Base-by-base conservation (phyloP, 2,888 invertebrate species). In the Galeopsomyia nigrocyanea region DNA sequence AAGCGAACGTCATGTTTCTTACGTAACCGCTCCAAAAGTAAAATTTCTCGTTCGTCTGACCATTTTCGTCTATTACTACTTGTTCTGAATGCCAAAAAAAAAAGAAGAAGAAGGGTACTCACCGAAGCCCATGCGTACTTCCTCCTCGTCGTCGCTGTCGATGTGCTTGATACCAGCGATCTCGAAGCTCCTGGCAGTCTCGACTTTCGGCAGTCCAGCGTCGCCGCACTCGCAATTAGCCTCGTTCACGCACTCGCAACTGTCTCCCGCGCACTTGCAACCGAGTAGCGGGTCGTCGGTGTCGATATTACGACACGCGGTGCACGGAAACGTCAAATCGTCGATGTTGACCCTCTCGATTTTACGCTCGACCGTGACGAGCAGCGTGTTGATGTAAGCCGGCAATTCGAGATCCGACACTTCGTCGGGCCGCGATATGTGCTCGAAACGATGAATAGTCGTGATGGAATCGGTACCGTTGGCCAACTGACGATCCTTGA, bases 91-190 rank as follows among this genome's bases (percentile, higher is more conserved):
- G 16, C 1, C 26, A 26, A 5, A 31, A 68, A 73, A 50, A 19
- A 49, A 3, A 60, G 10, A 46, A 3, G 10, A 17, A 31, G n/a
- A 47, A 10, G 10, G 13, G 26, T 47, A 83, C 85, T 84, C 73
- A 86, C 85, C 87, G 71, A 85, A 86, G 51, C 83, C 87, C 87
- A 83, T 88, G 82, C 82, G 88, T 82, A 83, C 88, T 76, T 89
- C 89, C 78, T 90, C 90, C 82, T 92, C 92, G 79, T 92, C 92
- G 80, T 92, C 92, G 83, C 92, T 92, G 86, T 92, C 92, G 79
- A 92, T 92, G 84, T 92, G 92, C 75, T 92, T 92, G 86, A 92
- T 92, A 46, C 90, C 90, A 66, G 90, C 92, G 79, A 91, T 87
- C 83, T 91, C 92, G 84, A 91, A 92, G 85, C 90, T 89, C 66